Conservation (phyloP, 2,888 invertebrate species). For the Apotomis betuletana region DNA sequence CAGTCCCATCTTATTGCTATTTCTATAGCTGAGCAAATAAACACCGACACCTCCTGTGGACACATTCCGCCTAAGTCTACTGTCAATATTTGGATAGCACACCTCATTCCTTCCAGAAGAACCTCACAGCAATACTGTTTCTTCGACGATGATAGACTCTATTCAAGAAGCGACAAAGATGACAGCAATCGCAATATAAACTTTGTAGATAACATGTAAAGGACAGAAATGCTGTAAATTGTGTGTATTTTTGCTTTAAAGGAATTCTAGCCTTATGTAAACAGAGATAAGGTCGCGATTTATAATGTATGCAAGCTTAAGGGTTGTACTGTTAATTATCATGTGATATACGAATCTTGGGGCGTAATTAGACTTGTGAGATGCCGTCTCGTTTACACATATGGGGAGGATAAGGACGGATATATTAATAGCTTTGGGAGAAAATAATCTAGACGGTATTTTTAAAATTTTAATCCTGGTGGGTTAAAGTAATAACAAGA, state of each 20-base stretch:
- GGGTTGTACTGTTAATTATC: conserved; percentile 42
- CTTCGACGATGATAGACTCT: neutral
- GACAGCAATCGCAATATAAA: neutral
- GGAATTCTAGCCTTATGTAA: conserved; percentile 11
- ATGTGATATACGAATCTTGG: conserved; percentile 40
- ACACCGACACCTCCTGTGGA: conserved; percentile 39
- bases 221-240: conserved; percentile 37
- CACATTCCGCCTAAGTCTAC: conserved; percentile 40
- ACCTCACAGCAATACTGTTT: neutral
- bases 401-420: conserved; percentile 10
- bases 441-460: conserved; percentile 1
- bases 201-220: conserved; percentile 33
- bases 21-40: conserved; percentile 43
- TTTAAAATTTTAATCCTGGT: neutral
- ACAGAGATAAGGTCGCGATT: conserved; percentile 7
- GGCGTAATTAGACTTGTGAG: conserved; percentile 37
- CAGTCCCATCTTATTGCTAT: conserved; percentile 38
- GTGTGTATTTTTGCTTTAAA: conserved; percentile 27
- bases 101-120: conserved; percentile 40
- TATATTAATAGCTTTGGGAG: conserved; percentile 1
- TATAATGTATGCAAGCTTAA: conserved; percentile 20
- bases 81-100: conserved; percentile 41
- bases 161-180: neutral
- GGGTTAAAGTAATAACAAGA: too few species aligned
- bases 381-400: conserved; percentile 25